Evolutionary conservation across 1,140 invertebrate genomes (phyloP), one percentile per base, ranked within the genome.

Genomic region (Cyclargus thomasi): DNA sequence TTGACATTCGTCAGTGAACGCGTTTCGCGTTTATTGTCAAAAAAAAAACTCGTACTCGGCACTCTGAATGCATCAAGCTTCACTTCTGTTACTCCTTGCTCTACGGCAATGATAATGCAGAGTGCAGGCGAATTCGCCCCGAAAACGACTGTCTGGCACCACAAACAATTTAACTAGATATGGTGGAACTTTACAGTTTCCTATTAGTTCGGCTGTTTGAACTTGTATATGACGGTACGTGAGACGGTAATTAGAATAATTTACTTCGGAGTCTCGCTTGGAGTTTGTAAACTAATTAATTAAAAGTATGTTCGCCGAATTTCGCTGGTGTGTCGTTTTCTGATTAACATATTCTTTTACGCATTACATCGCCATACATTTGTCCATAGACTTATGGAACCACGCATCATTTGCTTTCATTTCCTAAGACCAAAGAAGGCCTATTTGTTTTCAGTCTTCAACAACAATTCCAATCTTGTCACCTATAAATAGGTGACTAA

Each of bases 231-330:
- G 55, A 20, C 55, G 18, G 55, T 17, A 11, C 55, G 55, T 17
- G 55, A 59, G 53, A 59, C 18, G 55, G 10, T 59, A 18, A 59
- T 59, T 20, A 20, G 55, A 59, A 59, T 59, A 59, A 59, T 20
- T 59, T 21, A 59, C 55, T 59, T 18, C 20, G 55, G 29, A 47
- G 39, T 47, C 14, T 47, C 39, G 39, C 11, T 47, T 47, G 11
- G 10, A 47, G 39, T 47, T 47, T 47, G 11, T 16, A 47, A 11
- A 16, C 11, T 47, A 47, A 47, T 47, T 47, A 47, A 47, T 47
- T 47, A 47, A 47, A 14, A 29, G 29, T 29, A 29, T 47, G 39
- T 47, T 47, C 39, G 2, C 8, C 39, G 39, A 16, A 11, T 8
- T 47, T 47, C 39, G 14, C 39, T 47, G 39, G 39, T 47, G 10